Evolutionary conservation across 2,113 vertebrate genomes (phyloP).

Genomic region (Smithornis capensis): DNA sequence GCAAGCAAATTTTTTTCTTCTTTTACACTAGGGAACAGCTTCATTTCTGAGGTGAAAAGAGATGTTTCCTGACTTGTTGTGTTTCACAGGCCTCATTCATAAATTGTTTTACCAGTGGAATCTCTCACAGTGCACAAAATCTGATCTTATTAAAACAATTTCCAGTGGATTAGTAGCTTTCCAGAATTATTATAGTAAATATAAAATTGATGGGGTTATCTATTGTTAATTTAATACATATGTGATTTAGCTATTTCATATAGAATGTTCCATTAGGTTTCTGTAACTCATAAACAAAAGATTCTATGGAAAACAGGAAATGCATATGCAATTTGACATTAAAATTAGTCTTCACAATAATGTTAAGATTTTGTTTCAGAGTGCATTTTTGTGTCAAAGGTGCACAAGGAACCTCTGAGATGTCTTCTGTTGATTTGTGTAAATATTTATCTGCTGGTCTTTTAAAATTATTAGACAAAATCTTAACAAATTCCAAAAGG

Average conservation of each 20-base stretch:
- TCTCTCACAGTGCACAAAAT: background rate
- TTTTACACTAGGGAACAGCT: background rate
- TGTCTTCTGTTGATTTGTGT: background rate
- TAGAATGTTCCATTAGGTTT: background rate
- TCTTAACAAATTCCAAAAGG: background rate
- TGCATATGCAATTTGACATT: background rate
- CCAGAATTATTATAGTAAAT: background rate
- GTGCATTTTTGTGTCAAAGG: background rate
- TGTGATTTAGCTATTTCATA: background rate
- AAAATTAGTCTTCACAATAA: background rate
- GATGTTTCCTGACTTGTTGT: background rate
- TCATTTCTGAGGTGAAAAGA: background rate
- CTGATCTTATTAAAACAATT: background rate
- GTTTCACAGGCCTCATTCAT: background rate
- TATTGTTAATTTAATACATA: background rate
- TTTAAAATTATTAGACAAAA: background rate
- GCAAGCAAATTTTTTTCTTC: background rate
- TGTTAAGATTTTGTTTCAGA: background rate
- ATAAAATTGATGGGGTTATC: background rate
- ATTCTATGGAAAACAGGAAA: background rate
- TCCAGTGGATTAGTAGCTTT: background rate
- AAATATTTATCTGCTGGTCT: background rate
- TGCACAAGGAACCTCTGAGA: background rate
- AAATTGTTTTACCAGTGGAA: background rate
- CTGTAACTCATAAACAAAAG: background rate